These are phyloP conservation scores for Sinocyclocheilus maitianheensis DNA, from an alignment of 2,113 vertebrate genomes.

Conservation along the genomic window DNA sequence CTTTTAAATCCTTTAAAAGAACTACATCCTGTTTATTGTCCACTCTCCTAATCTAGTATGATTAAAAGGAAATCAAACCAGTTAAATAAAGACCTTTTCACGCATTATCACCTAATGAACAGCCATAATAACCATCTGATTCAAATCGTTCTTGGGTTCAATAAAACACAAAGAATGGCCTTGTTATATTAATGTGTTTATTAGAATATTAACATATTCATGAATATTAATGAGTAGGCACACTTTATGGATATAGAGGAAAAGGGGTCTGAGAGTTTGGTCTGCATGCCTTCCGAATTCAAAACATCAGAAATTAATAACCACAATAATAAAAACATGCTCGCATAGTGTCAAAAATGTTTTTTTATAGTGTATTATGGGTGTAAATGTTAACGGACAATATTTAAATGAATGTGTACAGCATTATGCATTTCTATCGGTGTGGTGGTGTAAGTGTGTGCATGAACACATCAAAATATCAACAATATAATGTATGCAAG, in stretches of 20 bases:
- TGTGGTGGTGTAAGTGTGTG: constrained; percentile 14
- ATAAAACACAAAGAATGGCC: constrained; percentile 24
- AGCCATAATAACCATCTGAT: not conserved
- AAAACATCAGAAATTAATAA: constrained; percentile 57
- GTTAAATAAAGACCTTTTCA: not conserved
- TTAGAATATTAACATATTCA: constrained; percentile 59
- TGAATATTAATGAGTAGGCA: constrained; percentile 69
- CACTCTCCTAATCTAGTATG: not conserved
- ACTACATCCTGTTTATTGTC: not conserved
- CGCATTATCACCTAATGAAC: not conserved
- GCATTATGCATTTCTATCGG: not conserved
- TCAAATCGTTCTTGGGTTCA: not conserved
- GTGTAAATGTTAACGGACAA: not conserved
- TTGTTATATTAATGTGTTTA: constrained; percentile 51
- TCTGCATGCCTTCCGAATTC: constrained; percentile 64
- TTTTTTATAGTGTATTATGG: not conserved
- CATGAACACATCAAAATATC: not conserved
- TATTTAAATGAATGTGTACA: not conserved
- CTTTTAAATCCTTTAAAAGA: not conserved
- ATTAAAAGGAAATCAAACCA: not conserved
- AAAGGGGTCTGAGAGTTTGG: constrained; percentile 48
- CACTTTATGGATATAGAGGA: constrained; percentile 62
- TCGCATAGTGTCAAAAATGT: constrained; percentile 50
- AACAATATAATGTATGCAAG: not conserved
- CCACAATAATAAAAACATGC: constrained; percentile 56